Conservation (phyloP, 2,113 vertebrate genomes). For the Panthera tigris region DNA sequence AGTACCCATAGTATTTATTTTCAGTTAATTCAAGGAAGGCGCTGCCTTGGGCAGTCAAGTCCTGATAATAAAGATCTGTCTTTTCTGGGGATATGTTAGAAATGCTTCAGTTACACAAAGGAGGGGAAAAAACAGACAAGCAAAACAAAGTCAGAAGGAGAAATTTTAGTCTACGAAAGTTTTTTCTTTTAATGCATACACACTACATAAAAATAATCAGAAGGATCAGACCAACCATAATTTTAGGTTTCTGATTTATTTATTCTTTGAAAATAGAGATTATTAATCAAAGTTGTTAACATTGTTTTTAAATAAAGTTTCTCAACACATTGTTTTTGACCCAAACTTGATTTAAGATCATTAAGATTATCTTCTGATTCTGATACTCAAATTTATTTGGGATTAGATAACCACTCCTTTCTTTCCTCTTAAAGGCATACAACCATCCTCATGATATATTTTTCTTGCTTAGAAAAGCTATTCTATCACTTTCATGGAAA, state of each 20-base stretch:
- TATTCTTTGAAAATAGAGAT: constrained; percentile 18
- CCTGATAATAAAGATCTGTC: not conserved
- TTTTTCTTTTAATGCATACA: not conserved
- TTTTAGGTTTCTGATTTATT: not conserved
- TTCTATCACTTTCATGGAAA: not conserved
- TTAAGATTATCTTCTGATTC: not conserved
- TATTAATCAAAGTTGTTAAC: not conserved
- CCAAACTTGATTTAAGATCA: constrained; percentile 15
- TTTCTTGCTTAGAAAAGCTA: not conserved
- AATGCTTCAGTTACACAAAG: not conserved
- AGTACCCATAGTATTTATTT: not conserved
- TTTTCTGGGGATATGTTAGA: not conserved
- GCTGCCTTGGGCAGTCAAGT: not conserved
- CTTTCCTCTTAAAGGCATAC: constrained; percentile 19
- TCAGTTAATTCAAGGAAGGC: not conserved
- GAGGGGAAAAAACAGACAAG: not conserved
- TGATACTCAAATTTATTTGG: not conserved
- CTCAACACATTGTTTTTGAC: not conserved
- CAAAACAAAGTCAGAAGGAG: not conserved
- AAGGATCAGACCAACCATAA: not conserved
- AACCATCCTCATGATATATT: not conserved
- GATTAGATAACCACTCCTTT: not conserved
- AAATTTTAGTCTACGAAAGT: not conserved
- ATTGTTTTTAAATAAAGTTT: constrained; percentile 37
- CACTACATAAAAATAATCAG: constrained; percentile 7